phyloP scores from a whole-genome alignment of 2,888 invertebrate genomes.

The Helicoverpa assulta region DNA sequence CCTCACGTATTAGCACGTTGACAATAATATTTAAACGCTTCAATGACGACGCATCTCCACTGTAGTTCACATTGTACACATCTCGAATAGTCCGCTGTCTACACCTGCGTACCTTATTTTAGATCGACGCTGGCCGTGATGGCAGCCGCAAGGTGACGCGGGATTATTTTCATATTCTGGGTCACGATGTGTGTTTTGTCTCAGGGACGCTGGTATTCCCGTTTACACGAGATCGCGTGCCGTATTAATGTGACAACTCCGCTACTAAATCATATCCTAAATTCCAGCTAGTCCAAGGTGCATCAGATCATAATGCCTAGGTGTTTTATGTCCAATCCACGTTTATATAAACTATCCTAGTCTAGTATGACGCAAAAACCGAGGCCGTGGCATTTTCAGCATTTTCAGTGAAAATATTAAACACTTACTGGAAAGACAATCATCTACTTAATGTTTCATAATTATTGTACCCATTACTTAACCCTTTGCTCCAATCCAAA shows the following conservation, averaged over 20 bases:
- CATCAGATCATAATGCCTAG: slow-evolving; percentile 18
- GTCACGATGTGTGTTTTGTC: slow-evolving; percentile 84
- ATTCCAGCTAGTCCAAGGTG: slow-evolving; percentile 48
- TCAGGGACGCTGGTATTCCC: slow-evolving; percentile 83
- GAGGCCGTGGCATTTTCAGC: slow-evolving; percentile 1
- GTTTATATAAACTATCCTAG: slow-evolving; percentile 8
- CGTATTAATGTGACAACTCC: slow-evolving; percentile 69
- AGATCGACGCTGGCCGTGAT: slow-evolving; percentile 82
- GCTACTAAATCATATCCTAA: slow-evolving; percentile 57
- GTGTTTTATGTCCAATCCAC: slow-evolving; percentile 6
- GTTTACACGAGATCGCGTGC: slow-evolving; percentile 68
- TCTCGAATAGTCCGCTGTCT: slow-evolving; percentile 73
- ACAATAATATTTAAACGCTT: slow-evolving; percentile 66
- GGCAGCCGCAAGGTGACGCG: slow-evolving; percentile 84
- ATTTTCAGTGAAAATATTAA: slow-evolving; percentile 1
- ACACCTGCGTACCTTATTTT: slow-evolving; percentile 88
- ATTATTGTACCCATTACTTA: slow-evolving; percentile 31
- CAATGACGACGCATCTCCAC: slow-evolving; percentile 56
- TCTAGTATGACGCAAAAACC: slow-evolving; percentile 3
- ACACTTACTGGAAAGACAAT: slow-evolving; percentile 37
- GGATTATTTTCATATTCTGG: slow-evolving; percentile 88
- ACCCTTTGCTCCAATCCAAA: slow-evolving; percentile 40
- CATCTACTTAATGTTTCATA: slow-evolving; percentile 38
- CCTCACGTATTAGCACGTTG: slow-evolving; percentile 67
- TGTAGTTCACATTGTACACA: slow-evolving; percentile 73